These are phyloP conservation scores for Calonectris borealis DNA, from an alignment of 2,113 vertebrate species.

Conservation along the genomic window DNA sequence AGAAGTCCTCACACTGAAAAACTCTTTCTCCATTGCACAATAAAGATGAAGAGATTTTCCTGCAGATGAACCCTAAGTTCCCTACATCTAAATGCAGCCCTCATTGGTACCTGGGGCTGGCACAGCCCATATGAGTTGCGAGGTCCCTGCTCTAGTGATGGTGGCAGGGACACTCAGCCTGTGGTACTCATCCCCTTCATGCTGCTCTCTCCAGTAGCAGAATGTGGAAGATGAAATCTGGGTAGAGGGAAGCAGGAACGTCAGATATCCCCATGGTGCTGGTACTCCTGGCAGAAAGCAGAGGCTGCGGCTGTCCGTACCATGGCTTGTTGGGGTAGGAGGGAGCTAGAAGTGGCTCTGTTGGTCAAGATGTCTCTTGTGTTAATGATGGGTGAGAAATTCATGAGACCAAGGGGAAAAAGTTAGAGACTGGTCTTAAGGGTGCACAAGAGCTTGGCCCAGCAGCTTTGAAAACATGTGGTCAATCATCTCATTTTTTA, in stretches of 20 bases:
- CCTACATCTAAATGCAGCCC: background rate
- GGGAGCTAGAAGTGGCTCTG: background rate
- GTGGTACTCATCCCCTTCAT: background rate
- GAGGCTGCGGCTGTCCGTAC: background rate
- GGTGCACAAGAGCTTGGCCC: background rate
- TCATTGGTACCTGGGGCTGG: background rate
- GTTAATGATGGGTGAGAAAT: background rate
- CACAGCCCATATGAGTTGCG: background rate
- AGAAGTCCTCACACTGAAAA: background rate
- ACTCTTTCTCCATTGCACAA: background rate
- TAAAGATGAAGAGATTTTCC: background rate
- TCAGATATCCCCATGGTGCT: background rate
- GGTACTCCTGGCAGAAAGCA: background rate
- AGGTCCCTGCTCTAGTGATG: no score
- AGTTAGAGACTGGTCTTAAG: background rate
- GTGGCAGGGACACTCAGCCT: background rate
- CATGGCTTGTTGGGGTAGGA: background rate
- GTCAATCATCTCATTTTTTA: background rate
- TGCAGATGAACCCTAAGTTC: background rate
- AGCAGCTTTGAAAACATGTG: background rate
- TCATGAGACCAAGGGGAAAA: accelerated
- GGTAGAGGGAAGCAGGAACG: background rate
- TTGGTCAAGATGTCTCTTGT: accelerated
- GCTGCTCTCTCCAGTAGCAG: background rate
- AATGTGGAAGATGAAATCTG: background rate